These are phyloP conservation scores for Xestobium rufovillosum DNA, from an alignment of 2,888 invertebrate species.

Conservation along the genomic window DNA sequence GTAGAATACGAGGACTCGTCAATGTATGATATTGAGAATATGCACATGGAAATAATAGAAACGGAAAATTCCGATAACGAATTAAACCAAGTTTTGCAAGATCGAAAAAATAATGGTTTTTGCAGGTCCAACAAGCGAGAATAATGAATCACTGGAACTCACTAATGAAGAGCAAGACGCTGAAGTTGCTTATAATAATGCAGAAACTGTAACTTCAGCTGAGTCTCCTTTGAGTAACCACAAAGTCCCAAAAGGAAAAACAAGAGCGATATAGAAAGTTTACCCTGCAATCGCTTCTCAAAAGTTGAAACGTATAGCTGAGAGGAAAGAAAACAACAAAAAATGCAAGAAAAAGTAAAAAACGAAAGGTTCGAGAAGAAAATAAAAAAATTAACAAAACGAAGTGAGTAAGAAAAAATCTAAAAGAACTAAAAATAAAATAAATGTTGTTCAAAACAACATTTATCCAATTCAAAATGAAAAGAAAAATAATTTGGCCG, in stretches of 20 bases:
- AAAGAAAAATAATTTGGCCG: too few species aligned
- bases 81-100: constrained; percentile 6
- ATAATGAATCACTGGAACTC: constrained; percentile 4
- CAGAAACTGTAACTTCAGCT: constrained; percentile 9
- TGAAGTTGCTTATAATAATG: constrained; percentile 6
- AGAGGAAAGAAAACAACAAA: too few species aligned
- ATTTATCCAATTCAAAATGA: too few species aligned
- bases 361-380: too few species aligned
- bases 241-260: constrained; percentile 10
- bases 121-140: constrained; percentile 5
- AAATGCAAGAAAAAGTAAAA: too few species aligned
- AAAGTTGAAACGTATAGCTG: too few species aligned
- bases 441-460: too few species aligned
- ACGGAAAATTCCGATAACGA: constrained; percentile 7
- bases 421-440: too few species aligned
- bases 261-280: constrained; percentile 7
- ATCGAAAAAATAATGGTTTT: constrained; percentile 4
- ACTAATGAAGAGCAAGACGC: constrained; percentile 6
- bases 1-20: neutral
- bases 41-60: constrained; percentile 9
- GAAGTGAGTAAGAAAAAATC: too few species aligned
- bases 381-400: too few species aligned
- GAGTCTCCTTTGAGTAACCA: constrained; percentile 10
- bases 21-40: constrained; percentile 10
- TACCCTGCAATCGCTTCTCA: too few species aligned